Percentiles rank a stretch among this genome's conserved stretches.
Conservation (phyloP, 2,113 vertebrate species). For the Zeus faber region DNA sequence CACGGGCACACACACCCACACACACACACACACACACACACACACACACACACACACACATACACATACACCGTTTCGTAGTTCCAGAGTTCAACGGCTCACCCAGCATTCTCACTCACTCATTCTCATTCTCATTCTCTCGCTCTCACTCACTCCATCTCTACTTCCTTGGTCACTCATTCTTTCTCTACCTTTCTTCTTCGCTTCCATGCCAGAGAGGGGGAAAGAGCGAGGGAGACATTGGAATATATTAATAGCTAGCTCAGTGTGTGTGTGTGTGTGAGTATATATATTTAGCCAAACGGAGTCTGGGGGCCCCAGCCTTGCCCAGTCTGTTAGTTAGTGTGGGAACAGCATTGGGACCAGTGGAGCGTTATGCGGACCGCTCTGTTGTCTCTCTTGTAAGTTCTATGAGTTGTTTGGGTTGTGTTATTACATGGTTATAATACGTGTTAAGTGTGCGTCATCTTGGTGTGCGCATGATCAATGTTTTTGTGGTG, state of each 20-base stretch:
- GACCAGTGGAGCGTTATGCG: conserved; percentile 24
- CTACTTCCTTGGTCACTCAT: too few species aligned
- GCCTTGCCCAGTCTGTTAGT: conserved; percentile 33
- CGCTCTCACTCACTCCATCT: too few species aligned
- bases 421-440: background rate
- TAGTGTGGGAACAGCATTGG: conserved; percentile 47
- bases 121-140: too few species aligned
- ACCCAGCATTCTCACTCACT: too few species aligned
- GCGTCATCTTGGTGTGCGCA: background rate
- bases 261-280: conserved; percentile 27
- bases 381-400: background rate
- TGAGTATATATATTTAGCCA: conserved; percentile 73
- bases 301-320: conserved; percentile 46
- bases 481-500: conserved; percentile 7
- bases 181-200: background rate
- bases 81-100: conserved; percentile 1
- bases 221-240: conserved; percentile 37
- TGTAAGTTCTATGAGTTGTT: background rate
- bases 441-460: conserved; percentile 10
- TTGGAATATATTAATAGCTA: conserved; percentile 70
- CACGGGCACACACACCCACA: background rate
- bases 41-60: background rate
- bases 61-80: background rate
- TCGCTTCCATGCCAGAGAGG: conserved; percentile 8
- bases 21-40: background rate